These are phyloP conservation scores for Erebia palarica DNA, from an alignment of 2,888 invertebrate species.

Conservation along the genomic window DNA sequence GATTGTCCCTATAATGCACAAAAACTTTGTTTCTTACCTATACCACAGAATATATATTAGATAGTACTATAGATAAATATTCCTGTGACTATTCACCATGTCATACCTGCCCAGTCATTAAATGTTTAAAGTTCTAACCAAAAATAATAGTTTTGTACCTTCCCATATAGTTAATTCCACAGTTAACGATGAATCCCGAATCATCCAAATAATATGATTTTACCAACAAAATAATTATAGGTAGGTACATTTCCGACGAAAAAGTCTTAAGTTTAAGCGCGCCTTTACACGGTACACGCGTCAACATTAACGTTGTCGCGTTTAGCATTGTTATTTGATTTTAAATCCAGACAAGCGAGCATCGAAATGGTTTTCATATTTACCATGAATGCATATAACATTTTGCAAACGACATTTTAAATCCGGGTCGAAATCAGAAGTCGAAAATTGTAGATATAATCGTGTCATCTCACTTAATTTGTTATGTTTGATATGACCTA, in stretches of 20 bases:
- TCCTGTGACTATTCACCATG: no score
- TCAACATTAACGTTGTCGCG: slow-evolving; percentile 54
- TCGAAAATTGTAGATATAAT: slow-evolving; percentile 22
- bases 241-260: background rate
- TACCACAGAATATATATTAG: no score
- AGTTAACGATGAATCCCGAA: no score
- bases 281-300: slow-evolving; percentile 45
- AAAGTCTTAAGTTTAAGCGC: background rate
- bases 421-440: slow-evolving; percentile 16
- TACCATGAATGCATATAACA: slow-evolving; percentile 29
- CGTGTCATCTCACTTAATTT: slow-evolving; percentile 9
- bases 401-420: slow-evolving; percentile 21
- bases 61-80: no score
- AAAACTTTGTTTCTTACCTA: no score
- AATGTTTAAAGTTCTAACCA: no score
- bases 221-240: background rate
- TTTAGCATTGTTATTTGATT: slow-evolving; percentile 58
- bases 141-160: no score
- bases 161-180: no score
- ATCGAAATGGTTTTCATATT: slow-evolving; percentile 22
- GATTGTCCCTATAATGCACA: no score
- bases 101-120: no score
- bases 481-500: background rate
- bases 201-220: no score
- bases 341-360: slow-evolving; percentile 46